Percentiles rank a stretch among this genome's conserved stretches.
phyloP scores from a whole-genome alignment of 2,113 vertebrate species.

The Cryptoleucopteryx plumbea region DNA sequence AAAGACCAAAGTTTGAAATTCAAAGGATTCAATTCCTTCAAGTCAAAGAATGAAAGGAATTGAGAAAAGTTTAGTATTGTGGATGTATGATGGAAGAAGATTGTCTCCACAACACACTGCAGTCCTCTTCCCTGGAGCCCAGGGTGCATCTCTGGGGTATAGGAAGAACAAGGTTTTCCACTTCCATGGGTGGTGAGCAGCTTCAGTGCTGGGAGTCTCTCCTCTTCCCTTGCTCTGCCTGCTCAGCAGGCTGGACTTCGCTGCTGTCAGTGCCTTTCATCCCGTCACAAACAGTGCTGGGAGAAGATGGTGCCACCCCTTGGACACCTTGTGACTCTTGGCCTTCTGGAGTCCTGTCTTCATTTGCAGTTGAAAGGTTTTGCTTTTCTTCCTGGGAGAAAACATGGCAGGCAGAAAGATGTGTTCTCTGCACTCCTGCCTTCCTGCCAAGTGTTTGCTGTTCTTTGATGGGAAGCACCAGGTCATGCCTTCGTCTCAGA shows the following conservation, averaged over 20 bases:
- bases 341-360: neutral
- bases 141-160: neutral
- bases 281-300: rapidly evolving
- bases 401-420: neutral
- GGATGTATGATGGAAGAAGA: neutral
- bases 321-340: neutral
- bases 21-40: neutral
- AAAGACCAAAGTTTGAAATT: neutral
- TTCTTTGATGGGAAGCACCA: neutral
- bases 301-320: neutral
- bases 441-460: neutral
- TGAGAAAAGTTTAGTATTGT: neutral
- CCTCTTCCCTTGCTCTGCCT: neutral
- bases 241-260: neutral
- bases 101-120: neutral
- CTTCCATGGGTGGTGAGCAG: neutral
- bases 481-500: neutral
- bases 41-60: neutral
- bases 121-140: neutral
- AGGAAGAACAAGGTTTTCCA: neutral
- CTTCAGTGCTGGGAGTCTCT: neutral
- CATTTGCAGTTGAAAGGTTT: neutral
- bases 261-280: neutral
- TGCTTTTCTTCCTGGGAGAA: neutral
- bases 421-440: neutral